These are phyloP conservation scores for Onychorhynchus coronatus DNA, from an alignment of 2,113 vertebrate species.

Conservation along the genomic window DNA sequence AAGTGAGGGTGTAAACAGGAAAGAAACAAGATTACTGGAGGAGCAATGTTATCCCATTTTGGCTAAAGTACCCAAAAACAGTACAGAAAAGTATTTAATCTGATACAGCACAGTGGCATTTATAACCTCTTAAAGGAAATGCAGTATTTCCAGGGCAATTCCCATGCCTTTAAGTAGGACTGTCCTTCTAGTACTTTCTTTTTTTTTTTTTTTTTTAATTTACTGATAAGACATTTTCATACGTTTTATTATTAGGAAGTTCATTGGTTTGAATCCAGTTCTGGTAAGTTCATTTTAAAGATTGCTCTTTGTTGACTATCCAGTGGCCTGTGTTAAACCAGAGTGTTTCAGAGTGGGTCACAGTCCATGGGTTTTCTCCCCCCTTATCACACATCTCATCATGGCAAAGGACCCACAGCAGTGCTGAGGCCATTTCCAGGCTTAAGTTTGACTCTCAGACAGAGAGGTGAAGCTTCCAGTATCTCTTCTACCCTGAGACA, in stretches of 20 bases:
- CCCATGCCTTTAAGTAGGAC: not conserved
- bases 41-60: not conserved
- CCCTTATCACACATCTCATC: not conserved
- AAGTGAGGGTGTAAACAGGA: not conserved
- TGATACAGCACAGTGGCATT: not conserved
- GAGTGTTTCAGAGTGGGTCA: not conserved
- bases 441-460: not conserved
- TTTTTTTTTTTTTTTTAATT: not conserved
- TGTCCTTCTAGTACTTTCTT: not conserved
- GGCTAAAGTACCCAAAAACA: not conserved
- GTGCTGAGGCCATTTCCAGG: not conserved
- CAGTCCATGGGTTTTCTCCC: not conserved
- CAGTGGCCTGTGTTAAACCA: not conserved
- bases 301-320: not conserved
- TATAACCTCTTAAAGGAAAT: not conserved
- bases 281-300: not conserved
- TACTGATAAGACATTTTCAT: not conserved
- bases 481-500: not conserved
- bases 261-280: not conserved
- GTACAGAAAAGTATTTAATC: not conserved
- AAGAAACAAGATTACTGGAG: not conserved
- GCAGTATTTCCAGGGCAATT: not conserved
- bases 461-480: not conserved
- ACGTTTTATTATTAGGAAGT: not conserved
- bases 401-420: not conserved